Evolutionary conservation across 2,888 invertebrate genomes (phyloP), one percentile per base, ranked within the genome.

Genomic region (Stenchaetothrips biformis): DNA sequence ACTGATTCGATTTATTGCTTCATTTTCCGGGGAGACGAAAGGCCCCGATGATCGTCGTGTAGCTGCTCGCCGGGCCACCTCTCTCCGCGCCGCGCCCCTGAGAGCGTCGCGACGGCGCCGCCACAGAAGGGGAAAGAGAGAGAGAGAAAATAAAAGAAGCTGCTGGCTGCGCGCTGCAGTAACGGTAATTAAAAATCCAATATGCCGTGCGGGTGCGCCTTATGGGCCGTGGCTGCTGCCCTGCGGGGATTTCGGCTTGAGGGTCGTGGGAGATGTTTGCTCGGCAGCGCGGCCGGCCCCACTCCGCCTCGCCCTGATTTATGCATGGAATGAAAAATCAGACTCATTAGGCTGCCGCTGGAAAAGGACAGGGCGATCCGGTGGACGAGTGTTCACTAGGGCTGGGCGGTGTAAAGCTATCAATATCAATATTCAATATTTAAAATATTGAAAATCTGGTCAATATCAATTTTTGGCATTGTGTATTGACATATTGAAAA

Each of bases 131-230:
- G n/a, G 62, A 49, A 18, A 62, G 59, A 62, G 62, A 62, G 62
- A 62, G 67, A 7, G 25, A 25, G 67, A 25, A 25, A 74, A 8
- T 25, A 8, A 74, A 6, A 21, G 67, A 74, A 25, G 11, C 9
- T 25, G 67, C 21, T 18, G 59, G 13, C 59, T 18, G 16, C 59
- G 59, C 59, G 16, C 37, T 37, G 37, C 59, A 59, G 59, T 59
- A 59, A 59, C 59, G 59, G 59, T 59, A 59, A 59, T 59, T 59
- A 59, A 59, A 59, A 59, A 59, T 59, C 59, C 16, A 59, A 59
- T 59, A 59, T 59, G 59, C 59, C 59, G 59, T 59, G 59, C 18
- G 59, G 59, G 59, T 59, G 59, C 59, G 59, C 59, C 59, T 59
- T 59, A 59, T 59, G 59, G 59, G 59, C 59, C 59, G 59, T 53